phyloP scores from a whole-genome alignment of 2,797 vertebrate species.

The Myotis pilosus region DNA sequence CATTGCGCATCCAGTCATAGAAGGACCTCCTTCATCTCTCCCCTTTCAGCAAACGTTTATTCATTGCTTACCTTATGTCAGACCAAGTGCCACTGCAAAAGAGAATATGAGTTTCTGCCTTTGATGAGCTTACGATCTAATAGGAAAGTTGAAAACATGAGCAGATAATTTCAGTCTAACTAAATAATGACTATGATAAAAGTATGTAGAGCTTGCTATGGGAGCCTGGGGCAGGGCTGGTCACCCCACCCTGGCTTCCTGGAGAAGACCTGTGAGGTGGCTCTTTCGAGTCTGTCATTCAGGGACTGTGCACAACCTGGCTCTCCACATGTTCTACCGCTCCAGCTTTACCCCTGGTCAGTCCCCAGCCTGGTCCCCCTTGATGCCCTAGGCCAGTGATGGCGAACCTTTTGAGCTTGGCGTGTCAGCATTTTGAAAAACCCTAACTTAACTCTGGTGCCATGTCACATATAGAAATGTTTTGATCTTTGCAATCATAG shows the following conservation, averaged over 20 bases:
- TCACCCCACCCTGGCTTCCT: not conserved
- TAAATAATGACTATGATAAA: not conserved
- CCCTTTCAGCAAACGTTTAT: not conserved
- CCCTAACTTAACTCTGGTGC: too few relatives aligned
- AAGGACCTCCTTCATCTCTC: not conserved
- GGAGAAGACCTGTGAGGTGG: not conserved
- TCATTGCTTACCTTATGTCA: not conserved
- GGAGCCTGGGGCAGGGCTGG: not conserved
- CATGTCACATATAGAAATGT: too few relatives aligned
- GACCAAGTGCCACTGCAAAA: not conserved
- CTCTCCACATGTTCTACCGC: not conserved
- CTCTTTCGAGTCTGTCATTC: not conserved
- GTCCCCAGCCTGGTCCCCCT: not conserved
- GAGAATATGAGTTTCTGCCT: not conserved
- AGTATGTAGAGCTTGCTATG: rapidly evolving
- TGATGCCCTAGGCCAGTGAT: not conserved
- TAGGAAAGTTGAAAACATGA: not conserved
- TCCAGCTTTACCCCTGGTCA: not conserved
- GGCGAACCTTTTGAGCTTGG: too few relatives aligned
- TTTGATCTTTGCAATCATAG: too few relatives aligned
- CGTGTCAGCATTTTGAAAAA: too few relatives aligned
- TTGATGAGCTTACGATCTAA: not conserved
- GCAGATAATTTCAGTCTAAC: not conserved
- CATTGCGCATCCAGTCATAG: not conserved
- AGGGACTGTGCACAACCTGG: not conserved